These are phyloP conservation scores for Sthenelais limicola DNA, from an alignment of 2,888 invertebrate genomes.

Conservation along the genomic window DNA sequence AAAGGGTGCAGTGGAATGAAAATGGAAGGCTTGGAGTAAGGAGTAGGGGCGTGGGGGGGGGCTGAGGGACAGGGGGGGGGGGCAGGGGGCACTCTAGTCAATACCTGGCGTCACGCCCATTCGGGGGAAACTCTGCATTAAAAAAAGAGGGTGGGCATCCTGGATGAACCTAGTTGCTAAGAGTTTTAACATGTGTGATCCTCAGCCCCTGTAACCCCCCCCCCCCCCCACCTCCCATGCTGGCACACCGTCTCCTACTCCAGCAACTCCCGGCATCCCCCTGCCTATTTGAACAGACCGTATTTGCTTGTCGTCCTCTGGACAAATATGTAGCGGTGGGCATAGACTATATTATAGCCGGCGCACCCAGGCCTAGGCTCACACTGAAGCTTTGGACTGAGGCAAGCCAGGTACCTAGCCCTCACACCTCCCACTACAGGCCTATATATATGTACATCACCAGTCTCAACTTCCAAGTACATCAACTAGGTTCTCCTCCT, in stretches of 20 bases:
- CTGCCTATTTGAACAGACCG: slow-evolving; percentile 1
- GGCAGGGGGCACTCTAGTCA: neutral
- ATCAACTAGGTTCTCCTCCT: too few species aligned
- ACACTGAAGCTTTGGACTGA: too few species aligned
- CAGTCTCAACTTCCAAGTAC: neutral
- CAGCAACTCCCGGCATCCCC: slow-evolving; percentile 2
- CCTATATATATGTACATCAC: neutral
- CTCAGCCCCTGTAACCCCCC: slow-evolving; percentile 19
- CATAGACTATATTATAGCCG: slow-evolving; percentile 31
- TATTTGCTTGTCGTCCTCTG: slow-evolving; percentile 32
- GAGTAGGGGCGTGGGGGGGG: neutral
- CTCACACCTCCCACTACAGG: neutral
- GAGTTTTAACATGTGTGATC: too few species aligned
- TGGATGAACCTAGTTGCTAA: too few species aligned
- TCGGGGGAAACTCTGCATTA: too few species aligned
- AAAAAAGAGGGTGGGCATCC: too few species aligned
- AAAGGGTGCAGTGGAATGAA: too few species aligned
- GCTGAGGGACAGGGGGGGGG: neutral
- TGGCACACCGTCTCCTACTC: neutral
- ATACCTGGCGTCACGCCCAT: too few species aligned
- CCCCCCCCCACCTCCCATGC: neutral
- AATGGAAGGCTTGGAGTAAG: too few species aligned
- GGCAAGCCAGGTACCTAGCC: neutral
- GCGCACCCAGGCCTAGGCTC: slow-evolving; percentile 1
- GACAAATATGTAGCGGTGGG: slow-evolving; percentile 20